Base-by-base conservation (phyloP, 2,113 vertebrate genomes). In the Motacilla alba region DNA sequence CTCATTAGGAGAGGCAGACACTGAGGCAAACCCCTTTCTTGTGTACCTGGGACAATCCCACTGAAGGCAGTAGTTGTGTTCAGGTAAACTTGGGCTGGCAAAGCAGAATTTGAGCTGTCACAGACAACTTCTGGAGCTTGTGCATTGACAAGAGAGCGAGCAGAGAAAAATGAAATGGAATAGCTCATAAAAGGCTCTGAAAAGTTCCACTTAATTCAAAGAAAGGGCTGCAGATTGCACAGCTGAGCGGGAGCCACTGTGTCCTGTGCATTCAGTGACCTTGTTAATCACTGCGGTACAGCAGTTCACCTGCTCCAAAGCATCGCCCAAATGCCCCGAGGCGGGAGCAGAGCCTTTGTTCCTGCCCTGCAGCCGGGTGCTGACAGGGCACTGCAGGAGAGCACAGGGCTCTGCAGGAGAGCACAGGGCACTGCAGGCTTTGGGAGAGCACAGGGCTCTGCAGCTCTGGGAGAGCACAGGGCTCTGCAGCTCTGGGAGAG, bases 61-160 rank as follows among this genome's bases (percentile, higher is more conserved):
- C 41, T 0, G 3, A 74, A 88, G 72, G 33, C 12, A 90, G 79
- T 28, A 64, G 60, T 1, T 27, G 44, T 49, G 72, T 47, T 77
- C 90, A 90, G 90, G 93, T 70, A 90, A 90, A 86, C 90, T 22
- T 60, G 84, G 79, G 60, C 90, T 86, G 83, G 21, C 47, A 89
- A 94, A 83, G 80, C 22, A 60, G 90, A 93, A 89, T 92, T 56
- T 52, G 64, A 90, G 64, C 83, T 90, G 69, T 68, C 85, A 78
- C 66, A 46, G 85, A 56, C 41, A 53, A 90, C 93, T 92, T 75
- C 91, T 78, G 80, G 28, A 93, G 89, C 76, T 78, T 43, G 60
- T 44, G 49, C 79, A 18, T 14, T 62, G 72, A 35, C 33, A 85
- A 41, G 31, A 89, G 56, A 66, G 49, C 0, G 4, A 90, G 60